Conservation (phyloP, 2,113 vertebrate species). For the Grantiella picta region DNA sequence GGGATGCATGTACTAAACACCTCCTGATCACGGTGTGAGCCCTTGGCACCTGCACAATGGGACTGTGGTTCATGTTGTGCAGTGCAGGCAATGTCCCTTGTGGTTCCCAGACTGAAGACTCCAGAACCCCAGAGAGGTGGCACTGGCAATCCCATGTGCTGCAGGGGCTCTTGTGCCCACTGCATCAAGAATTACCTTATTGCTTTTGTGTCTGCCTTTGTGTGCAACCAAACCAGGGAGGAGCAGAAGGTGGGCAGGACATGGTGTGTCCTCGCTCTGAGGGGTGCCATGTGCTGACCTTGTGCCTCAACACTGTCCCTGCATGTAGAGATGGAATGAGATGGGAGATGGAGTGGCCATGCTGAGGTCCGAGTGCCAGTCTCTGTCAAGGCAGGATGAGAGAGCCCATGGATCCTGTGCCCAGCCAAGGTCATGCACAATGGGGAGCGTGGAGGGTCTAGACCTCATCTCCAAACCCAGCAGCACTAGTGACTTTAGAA, state of each 20-base stretch:
- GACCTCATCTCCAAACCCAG: background rate
- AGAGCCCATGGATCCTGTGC: background rate
- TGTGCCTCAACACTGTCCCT: background rate
- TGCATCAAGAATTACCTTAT: background rate
- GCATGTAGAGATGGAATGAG: background rate
- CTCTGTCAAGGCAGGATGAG: background rate
- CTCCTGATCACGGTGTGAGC: background rate
- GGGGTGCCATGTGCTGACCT: background rate
- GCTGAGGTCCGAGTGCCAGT: background rate
- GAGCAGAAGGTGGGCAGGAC: background rate
- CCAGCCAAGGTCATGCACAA: background rate
- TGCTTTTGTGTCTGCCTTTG: background rate
- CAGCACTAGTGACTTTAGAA: background rate
- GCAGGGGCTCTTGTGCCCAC: no score
- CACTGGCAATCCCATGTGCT: background rate
- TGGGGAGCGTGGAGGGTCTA: accelerated
- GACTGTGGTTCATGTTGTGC: background rate
- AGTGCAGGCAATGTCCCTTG: background rate
- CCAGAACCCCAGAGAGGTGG: background rate
- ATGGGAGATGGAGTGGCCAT: background rate
- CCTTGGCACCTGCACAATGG: no score
- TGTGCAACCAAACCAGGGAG: background rate
- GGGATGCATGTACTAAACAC: background rate
- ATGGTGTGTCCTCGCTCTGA: background rate
- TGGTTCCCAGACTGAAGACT: background rate